These are phyloP conservation scores for Podargus strigoides DNA, from an alignment of 2,797 vertebrate genomes.

Conservation along the genomic window DNA sequence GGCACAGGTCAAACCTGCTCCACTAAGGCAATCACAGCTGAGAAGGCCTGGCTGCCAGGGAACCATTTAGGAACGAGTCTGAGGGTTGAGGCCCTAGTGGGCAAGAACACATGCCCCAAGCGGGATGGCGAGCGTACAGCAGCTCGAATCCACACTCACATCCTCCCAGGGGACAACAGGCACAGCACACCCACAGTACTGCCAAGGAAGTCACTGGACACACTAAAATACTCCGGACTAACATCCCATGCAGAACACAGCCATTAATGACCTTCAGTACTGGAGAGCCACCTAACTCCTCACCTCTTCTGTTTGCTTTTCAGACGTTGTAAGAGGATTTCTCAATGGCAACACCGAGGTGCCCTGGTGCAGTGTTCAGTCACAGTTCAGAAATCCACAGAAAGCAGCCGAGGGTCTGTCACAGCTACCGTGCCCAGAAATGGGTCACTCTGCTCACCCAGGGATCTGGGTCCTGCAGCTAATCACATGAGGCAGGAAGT, in stretches of 20 bases:
- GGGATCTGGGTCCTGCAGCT: neutral
- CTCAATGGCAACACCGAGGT: neutral
- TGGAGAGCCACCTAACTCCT: neutral
- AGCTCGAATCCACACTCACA: neutral
- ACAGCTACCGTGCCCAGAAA: neutral
- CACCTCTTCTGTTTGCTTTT: neutral
- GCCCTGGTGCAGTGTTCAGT: neutral
- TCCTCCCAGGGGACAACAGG: neutral
- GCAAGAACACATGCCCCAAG: neutral
- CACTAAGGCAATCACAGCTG: neutral
- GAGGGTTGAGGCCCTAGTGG: neutral
- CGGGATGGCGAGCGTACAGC: rapidly evolving
- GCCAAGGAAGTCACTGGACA: neutral
- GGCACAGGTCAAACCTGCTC: neutral
- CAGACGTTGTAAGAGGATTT: neutral
- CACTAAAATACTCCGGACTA: neutral
- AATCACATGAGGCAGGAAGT: neutral
- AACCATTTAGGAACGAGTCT: rapidly evolving
- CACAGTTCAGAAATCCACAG: neutral
- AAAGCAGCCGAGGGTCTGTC: neutral
- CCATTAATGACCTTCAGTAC: neutral
- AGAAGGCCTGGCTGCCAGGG: neutral
- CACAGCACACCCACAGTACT: neutral
- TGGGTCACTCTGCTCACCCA: neutral
- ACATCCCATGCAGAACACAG: neutral